phyloP scores from a whole-genome alignment of 2,797 vertebrate species.

The Mus spretus region DNA sequence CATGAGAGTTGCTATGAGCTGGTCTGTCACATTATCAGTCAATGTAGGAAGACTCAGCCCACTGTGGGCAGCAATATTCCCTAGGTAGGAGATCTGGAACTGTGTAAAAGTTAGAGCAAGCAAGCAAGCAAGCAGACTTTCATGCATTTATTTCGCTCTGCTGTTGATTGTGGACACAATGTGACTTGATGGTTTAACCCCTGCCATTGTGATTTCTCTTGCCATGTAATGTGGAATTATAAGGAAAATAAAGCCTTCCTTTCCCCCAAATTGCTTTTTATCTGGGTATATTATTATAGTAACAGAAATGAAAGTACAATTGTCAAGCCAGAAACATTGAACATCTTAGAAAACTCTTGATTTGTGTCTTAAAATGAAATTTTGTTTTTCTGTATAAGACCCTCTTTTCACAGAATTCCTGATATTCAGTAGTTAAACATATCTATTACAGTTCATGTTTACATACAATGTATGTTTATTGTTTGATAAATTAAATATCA shows the following conservation, averaged over 20 bases:
- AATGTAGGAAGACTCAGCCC: not conserved
- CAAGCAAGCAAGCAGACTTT: not conserved
- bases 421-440: not conserved
- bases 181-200: not conserved
- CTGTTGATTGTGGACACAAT: not conserved
- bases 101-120: not conserved
- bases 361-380: slow-evolving; percentile 20
- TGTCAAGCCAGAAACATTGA: not conserved
- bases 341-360: not conserved
- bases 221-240: not conserved
- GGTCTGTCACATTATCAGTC: not conserved
- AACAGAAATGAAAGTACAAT: not conserved
- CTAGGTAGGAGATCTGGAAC: not conserved
- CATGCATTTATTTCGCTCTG: not conserved
- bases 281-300: not conserved
- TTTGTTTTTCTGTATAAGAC: not conserved
- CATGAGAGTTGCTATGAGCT: not conserved
- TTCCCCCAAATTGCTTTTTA: not conserved
- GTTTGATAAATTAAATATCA: slow-evolving; percentile 1
- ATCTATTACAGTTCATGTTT: not conserved
- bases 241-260: not conserved
- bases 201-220: not conserved
- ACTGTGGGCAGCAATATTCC: not conserved
- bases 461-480: not conserved
- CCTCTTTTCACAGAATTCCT: not conserved